Base-by-base conservation (phyloP, 2,888 invertebrate genomes). In the Lepidonotus clava region DNA sequence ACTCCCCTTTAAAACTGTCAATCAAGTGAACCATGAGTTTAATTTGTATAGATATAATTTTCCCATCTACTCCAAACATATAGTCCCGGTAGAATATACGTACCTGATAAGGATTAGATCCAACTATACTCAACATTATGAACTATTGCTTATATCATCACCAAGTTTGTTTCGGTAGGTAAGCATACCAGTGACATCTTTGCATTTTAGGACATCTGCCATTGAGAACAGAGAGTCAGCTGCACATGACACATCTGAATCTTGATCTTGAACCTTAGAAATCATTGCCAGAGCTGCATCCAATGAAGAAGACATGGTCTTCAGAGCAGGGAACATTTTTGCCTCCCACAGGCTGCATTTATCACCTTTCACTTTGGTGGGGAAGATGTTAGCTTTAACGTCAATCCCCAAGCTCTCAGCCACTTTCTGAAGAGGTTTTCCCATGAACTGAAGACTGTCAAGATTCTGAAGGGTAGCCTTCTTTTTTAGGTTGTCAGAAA, bases 401-500 rank as follows among this genome's bases (percentile, higher is more conserved):
- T 67, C 67, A 32, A 88, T 18, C 34, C 76, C 32, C 61, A 88
- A 66, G 28, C 83, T 46, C 24, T 61, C 36, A 1, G 86, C 34
- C 71, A 88, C 88, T 80, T 90, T 87, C 34, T 86, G 87, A 0
- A 92, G 86, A 41, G 88, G 83, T 53, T 87, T 88, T 36, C 90
- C 90, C 41, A 92, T 85, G 83, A 91, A 92, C n/a, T 89, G 88
- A 1, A 93, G 86, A 8, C 87, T 87, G 34, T 83, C 83, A 0
- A 90, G 51, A 53, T 91, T 89, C 76, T 86, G 77, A 0, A 51
- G 28, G 0, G 80, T 38, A 1, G 88, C 89, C 6, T 87, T 89
- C 83, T 91, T 92, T 88, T 94, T 94, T 77, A 94, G 86, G 87
- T 93, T 91, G 77, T 94, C 94, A 61, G 91, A 88, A 14, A 92